phyloP scores from a whole-genome alignment of 2,888 invertebrate species.

The Aphelenchoides bicaudatus region DNA sequence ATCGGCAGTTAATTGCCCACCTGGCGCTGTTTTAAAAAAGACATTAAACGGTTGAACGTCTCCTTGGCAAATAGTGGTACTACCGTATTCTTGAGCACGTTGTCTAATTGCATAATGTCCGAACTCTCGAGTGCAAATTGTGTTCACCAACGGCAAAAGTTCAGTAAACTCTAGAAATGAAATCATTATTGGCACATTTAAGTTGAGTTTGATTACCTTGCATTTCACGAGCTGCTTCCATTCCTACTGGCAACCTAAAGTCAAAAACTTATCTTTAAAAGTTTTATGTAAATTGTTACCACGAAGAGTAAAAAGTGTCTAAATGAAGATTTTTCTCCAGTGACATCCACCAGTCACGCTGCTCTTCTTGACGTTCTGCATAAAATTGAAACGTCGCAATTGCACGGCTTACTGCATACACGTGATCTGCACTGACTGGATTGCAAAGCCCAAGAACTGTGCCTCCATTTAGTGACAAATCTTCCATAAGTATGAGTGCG shows the following conservation, averaged over 20 bases:
- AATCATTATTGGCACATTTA: too few relatives aligned
- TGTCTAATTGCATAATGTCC: neutral
- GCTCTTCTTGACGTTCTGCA: neutral
- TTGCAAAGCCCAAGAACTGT: neutral
- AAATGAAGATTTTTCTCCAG: constrained; percentile 7
- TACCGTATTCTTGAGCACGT: constrained; percentile 1
- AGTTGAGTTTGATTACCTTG: too few relatives aligned
- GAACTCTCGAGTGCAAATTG: neutral
- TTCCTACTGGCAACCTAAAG: neutral
- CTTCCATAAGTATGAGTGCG: constrained; percentile 1
- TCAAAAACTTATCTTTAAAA: too few relatives aligned
- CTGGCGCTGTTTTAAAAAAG: neutral
- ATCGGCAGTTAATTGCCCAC: neutral
- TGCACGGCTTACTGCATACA: neutral
- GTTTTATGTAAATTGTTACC: too few relatives aligned
- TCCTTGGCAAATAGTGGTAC: neutral
- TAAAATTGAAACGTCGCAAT: constrained; percentile 9
- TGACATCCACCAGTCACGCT: constrained; percentile 1
- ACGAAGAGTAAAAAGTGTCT: neutral
- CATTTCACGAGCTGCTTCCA: too few relatives aligned
- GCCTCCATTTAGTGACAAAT: neutral
- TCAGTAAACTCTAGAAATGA: too few relatives aligned
- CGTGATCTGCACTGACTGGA: neutral
- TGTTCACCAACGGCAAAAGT: too few relatives aligned
- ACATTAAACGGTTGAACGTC: constrained; percentile 11